Base-by-base conservation (phyloP, 2,888 invertebrate species). In the Chesias legatella region DNA sequence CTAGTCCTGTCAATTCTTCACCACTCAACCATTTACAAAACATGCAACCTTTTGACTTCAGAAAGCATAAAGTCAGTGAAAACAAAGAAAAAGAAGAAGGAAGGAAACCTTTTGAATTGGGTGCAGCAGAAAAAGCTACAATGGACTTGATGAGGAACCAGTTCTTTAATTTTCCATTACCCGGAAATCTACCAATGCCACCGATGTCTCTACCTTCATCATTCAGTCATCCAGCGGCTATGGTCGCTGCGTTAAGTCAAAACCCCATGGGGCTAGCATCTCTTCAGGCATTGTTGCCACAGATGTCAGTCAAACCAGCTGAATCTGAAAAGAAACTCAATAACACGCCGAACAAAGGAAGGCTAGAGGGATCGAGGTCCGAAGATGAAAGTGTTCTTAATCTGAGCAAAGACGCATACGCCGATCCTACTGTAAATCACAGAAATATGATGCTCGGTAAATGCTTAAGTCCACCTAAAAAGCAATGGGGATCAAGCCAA, bases 41-140 rank as follows among this genome's bases (percentile, higher is more conserved):
- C 63, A 97, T 98, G 97, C 97, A 98, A 70, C 97, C 98, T 0
- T 97, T 97, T 73, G 97, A 98, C 76, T 97, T 95, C 70, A 92
- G 97, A 20, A 95, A 95, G 60, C 69, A 77, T 37, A 81, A 75
- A 52, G 61, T 77, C 45, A 81, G 48, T 44, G 88, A 73, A 67
- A 73, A 3, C 13, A 65, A 54, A 20, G 65, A 79, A 54, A 77
- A 88, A 72, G 58, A 85, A 88, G 61, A 88, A 29, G 51, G 44
- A 20, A 89, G 89, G 53, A 90, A 90, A 43, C 86, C 90, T 11
- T 86, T 73, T 23, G 79, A 81, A 13, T 59, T 79, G 26, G 72
- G 69, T 34, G 59, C 73, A 1, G 72, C 79, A 11, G 81, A 86
- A 46, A 83, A 80, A 50, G 85, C 68, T 43, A 83, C 89, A 6